These are phyloP conservation scores for Merodon equestris DNA, from an alignment of 2,888 invertebrate genomes.

Conservation along the genomic window DNA sequence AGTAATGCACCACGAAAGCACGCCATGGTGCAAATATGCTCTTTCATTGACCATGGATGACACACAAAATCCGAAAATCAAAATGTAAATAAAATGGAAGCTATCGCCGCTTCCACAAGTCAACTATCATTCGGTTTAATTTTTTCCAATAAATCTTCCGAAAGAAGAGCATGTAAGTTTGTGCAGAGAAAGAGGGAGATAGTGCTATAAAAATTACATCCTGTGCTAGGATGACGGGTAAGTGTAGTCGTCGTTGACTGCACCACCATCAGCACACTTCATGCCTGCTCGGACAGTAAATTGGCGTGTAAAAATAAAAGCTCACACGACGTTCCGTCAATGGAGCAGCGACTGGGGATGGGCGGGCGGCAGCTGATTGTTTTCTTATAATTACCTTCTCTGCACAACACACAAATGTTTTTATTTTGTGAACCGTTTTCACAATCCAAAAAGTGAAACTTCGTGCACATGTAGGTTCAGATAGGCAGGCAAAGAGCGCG, in stretches of 20 bases:
- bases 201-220: slow-evolving; percentile 25
- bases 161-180: background rate
- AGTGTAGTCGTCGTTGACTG: slow-evolving; percentile 46
- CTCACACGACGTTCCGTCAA: slow-evolving; percentile 34
- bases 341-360: slow-evolving; percentile 12
- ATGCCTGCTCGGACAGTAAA: slow-evolving; percentile 45
- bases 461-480: slow-evolving; percentile 7
- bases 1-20: no score
- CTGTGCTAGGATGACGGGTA: background rate
- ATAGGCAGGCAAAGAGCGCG: no score
- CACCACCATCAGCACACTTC: slow-evolving; percentile 49
- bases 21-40: no score
- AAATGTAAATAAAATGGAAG: slow-evolving; percentile 32
- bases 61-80: slow-evolving; percentile 18
- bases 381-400: slow-evolving; percentile 26
- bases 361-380: slow-evolving; percentile 30
- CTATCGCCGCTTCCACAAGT: slow-evolving; percentile 14
- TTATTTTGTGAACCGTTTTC: background rate
- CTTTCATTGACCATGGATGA: no score
- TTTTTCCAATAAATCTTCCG: slow-evolving; percentile 15
- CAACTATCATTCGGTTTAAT: slow-evolving; percentile 42
- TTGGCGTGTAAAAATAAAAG: slow-evolving; percentile 57
- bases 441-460: slow-evolving; percentile 48
- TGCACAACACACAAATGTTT: no score
- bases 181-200: slow-evolving; percentile 11